Evolutionary conservation across 1,140 invertebrate genomes (phyloP).

Genomic region (Rhopalosiphum padi): DNA sequence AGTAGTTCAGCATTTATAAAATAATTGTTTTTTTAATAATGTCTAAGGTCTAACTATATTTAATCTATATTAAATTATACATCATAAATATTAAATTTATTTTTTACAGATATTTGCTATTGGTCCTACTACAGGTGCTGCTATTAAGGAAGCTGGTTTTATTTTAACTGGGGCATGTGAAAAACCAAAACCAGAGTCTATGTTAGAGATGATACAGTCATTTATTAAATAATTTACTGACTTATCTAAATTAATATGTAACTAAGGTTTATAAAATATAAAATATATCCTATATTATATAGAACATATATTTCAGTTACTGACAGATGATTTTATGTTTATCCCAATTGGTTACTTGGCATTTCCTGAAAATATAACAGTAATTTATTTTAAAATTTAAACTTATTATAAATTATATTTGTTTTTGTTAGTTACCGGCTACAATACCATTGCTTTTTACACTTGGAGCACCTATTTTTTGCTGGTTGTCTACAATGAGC

Average conservation of each 20-base stretch:
- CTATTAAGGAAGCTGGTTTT: constrained; percentile 50
- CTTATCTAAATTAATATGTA: not conserved
- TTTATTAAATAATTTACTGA: constrained; percentile 14
- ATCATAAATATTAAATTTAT: not conserved
- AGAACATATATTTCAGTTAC: constrained; percentile 17
- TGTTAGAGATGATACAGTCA: constrained; percentile 34
- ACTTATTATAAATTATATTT: not conserved
- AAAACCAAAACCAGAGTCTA: constrained; percentile 53
- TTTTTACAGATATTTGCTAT: constrained; percentile 51
- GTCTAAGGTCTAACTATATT: not conserved
- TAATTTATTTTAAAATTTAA: not conserved
- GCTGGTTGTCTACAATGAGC: constrained; percentile 67
- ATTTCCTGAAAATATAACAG: constrained; percentile 64
- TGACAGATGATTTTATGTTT: constrained; percentile 64
- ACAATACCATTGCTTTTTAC: constrained; percentile 70
- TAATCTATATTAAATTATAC: no score
- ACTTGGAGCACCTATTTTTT: constrained; percentile 68
- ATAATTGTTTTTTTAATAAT: not conserved
- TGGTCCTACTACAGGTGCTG: constrained; percentile 41
- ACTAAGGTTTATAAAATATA: not conserved
- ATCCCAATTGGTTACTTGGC: constrained; percentile 69
- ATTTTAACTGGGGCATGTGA: constrained; percentile 37
- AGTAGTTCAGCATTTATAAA: not conserved
- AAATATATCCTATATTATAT: not conserved
- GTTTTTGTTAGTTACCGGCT: constrained; percentile 64